These are phyloP conservation scores for Watersipora subatra DNA, from an alignment of 1,140 invertebrate species.

Conservation along the genomic window DNA sequence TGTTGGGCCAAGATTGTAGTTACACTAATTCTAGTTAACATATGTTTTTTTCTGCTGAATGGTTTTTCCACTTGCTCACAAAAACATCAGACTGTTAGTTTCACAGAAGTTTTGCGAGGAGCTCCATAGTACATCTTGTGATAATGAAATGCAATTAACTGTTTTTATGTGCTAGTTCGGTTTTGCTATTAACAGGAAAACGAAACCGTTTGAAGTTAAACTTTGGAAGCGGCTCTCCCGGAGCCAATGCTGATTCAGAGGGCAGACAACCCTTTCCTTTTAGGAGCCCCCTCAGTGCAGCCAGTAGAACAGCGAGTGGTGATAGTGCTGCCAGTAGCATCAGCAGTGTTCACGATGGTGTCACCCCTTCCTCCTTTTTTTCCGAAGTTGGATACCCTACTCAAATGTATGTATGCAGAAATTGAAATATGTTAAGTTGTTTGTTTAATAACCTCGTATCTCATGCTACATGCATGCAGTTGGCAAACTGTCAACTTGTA, in stretches of 20 bases:
- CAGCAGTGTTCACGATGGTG: not conserved
- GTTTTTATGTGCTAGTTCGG: no score
- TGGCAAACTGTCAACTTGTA: no score
- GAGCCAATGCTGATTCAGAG: not conserved
- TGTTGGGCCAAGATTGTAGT: no score
- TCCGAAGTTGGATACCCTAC: not conserved
- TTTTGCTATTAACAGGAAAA: not conserved
- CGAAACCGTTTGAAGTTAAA: not conserved
- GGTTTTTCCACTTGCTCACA: no score
- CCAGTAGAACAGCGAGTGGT: not conserved
- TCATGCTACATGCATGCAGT: no score
- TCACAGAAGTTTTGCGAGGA: no score
- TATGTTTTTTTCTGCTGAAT: no score
- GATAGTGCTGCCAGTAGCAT: not conserved
- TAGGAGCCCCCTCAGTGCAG: not conserved
- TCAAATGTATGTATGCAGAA: slow-evolving; percentile 8
- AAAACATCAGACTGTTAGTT: no score
- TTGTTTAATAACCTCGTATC: not conserved
- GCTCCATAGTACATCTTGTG: no score
- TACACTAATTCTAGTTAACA: no score
- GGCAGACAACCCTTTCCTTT: not conserved
- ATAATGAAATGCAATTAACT: no score
- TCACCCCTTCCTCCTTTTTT: not conserved
- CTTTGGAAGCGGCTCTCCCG: not conserved
- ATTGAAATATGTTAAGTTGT: no score